Evolutionary conservation across 2,888 invertebrate genomes (phyloP).

Genomic region (Elegia similella): DNA sequence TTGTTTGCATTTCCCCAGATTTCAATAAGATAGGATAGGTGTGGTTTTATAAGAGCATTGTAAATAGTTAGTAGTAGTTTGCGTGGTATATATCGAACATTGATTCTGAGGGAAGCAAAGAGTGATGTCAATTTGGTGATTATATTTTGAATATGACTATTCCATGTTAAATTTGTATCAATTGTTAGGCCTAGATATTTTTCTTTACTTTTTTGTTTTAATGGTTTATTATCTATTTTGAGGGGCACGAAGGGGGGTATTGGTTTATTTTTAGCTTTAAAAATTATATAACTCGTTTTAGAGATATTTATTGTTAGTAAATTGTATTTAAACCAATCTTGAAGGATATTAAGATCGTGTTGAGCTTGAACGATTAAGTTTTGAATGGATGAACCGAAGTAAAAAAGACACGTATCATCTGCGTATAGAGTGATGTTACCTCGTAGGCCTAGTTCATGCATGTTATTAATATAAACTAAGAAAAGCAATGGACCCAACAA

Average conservation of each 20-base stretch:
- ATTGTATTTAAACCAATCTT: background rate
- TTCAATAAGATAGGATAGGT: background rate
- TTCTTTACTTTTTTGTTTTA: background rate
- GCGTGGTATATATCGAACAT: background rate
- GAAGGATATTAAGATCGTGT: background rate
- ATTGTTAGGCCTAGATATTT: background rate
- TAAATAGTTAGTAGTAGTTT: background rate
- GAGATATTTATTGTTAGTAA: background rate
- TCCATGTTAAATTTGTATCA: background rate
- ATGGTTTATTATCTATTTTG: constrained; percentile 3
- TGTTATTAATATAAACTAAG: no score
- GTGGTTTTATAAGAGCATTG: background rate
- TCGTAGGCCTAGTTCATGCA: no score
- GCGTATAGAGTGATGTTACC: no score
- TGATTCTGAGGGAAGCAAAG: background rate
- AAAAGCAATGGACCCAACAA: no score
- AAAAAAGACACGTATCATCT: no score
- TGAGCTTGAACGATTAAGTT: background rate
- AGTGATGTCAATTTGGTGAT: background rate
- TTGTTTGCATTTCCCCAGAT: constrained; percentile 6
- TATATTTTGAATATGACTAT: background rate
- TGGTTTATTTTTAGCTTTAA: background rate
- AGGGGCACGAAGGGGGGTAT: no score
- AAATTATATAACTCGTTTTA: background rate
- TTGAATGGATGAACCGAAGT: background rate